Evolutionary conservation across 2,888 invertebrate genomes (phyloP).

Genomic region (Ochlodes sylvanus): DNA sequence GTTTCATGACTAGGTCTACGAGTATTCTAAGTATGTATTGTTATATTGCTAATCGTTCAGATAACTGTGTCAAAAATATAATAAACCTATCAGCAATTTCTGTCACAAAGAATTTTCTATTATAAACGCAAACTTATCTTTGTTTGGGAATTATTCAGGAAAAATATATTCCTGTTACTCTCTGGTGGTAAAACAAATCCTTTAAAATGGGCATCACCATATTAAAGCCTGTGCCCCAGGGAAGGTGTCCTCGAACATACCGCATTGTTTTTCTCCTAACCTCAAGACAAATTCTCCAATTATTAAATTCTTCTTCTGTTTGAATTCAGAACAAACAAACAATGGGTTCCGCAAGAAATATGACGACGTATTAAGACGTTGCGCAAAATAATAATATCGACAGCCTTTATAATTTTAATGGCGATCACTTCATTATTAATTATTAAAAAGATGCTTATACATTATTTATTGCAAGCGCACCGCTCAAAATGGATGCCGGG

Average conservation of each 20-base stretch:
- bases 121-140: no score
- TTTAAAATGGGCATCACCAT: conserved; percentile 12
- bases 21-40: no score
- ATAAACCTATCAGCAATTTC: no score
- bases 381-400: conserved; percentile 45
- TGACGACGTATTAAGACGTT: conserved; percentile 63
- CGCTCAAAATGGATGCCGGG: conserved; percentile 54
- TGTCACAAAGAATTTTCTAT: no score
- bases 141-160: no score
- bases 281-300: conserved; percentile 68
- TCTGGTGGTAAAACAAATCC: background rate
- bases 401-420: conserved; percentile 51
- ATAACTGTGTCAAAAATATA: no score
- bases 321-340: conserved; percentile 54
- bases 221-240: conserved; percentile 49
- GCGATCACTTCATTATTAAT: conserved; percentile 68
- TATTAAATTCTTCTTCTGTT: conserved; percentile 68
- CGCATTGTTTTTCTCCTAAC: conserved; percentile 69
- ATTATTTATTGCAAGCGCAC: conserved; percentile 66
- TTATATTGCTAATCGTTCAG: no score
- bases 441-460: conserved; percentile 75
- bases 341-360: conserved; percentile 70
- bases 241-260: conserved; percentile 59
- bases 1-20: no score
- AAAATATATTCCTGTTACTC: background rate